Evolutionary conservation across 2,113 vertebrate genomes (phyloP), one percentile per base, ranked within the genome.

Genomic region (Fregata magnificens): DNA sequence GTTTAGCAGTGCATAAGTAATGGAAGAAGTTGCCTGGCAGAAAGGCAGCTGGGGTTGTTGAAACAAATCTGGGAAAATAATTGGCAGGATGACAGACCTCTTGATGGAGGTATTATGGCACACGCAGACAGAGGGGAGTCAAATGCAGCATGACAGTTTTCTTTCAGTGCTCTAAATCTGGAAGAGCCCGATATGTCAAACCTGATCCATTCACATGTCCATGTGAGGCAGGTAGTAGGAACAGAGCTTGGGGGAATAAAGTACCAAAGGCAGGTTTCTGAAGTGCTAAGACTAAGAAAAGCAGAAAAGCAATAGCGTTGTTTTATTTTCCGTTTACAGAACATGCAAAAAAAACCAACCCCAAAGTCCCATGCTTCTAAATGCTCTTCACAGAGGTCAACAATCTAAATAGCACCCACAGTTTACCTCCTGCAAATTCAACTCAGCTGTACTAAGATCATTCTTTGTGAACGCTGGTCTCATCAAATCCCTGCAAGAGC

Each of bases 101-200:
- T 83, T 0, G 0, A 3, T 53, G 52, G 67, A 65, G 70, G 52
- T 74, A 59, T 90, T n/a, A 3, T 32, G 73, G 86, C 80, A 89
- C 40, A 53, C 0, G 0, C 70, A 47, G 79, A 53, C 58, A 29
- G 79, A 86, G 59, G 56, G 42, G 19, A 86, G 71, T 80, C 80
- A 95, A 89, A 94, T 38, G 58, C 70, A 91, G 52, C 32, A 17
- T 82, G 86, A 89, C 61, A 58, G 22, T 82, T 95, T 84, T 67
- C 73, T 79, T 94, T 74, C 88, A 61, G 45, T 79, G 91, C 38
- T 83, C 36, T 74, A 40, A 81, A 74, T 50, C 42, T 84, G 82
- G 59, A 94, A 91, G 80, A 96, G 69, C 71, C 71, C 22, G 44
- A 55, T 55, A 12, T 24, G 92, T 94, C 94, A 95, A 91, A 79